A percentile compares a stretch with the other conserved stretches of the same genome.
These are phyloP conservation scores for Antheraea yamamai DNA, from an alignment of 2,888 invertebrate species.

Conservation along the genomic window DNA sequence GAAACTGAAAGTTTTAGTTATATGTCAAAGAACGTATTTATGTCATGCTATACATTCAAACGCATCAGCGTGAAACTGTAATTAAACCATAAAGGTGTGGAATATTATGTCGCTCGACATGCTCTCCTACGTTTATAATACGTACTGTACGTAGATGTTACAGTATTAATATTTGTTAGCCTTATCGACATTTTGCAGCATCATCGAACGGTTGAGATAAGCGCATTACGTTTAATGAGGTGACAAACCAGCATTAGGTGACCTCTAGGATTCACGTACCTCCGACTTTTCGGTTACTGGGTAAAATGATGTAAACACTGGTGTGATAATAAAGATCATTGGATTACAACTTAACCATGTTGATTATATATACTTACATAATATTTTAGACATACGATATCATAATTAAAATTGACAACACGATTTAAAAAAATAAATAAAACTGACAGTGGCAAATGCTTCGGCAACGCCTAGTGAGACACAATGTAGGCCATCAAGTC, in stretches of 20 bases:
- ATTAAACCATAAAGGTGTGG: too few species aligned
- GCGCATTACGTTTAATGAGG: not conserved
- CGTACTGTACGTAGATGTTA: not conserved
- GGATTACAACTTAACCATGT: not conserved
- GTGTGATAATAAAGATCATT: not conserved
- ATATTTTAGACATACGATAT: not conserved
- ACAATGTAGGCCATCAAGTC: not conserved
- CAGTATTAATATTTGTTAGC: not conserved
- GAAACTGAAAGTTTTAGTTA: not conserved
- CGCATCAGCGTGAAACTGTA: not conserved
- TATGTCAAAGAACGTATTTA: not conserved
- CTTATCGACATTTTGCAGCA: slow-evolving; percentile 12
- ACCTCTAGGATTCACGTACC: not conserved
- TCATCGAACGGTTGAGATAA: not conserved
- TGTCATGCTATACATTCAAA: not conserved
- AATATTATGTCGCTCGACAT: not conserved
- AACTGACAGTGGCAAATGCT: not conserved
- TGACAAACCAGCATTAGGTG: not conserved
- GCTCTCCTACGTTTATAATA: not conserved
- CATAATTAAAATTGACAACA: too few species aligned
- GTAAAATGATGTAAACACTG: not conserved
- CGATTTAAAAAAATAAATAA: not conserved
- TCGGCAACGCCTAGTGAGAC: not conserved
- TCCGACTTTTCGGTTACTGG: not conserved
- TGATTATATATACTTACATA: not conserved